phyloP scores from a whole-genome alignment of 2,797 vertebrate genomes.

The Neopelma chrysocephalum region DNA sequence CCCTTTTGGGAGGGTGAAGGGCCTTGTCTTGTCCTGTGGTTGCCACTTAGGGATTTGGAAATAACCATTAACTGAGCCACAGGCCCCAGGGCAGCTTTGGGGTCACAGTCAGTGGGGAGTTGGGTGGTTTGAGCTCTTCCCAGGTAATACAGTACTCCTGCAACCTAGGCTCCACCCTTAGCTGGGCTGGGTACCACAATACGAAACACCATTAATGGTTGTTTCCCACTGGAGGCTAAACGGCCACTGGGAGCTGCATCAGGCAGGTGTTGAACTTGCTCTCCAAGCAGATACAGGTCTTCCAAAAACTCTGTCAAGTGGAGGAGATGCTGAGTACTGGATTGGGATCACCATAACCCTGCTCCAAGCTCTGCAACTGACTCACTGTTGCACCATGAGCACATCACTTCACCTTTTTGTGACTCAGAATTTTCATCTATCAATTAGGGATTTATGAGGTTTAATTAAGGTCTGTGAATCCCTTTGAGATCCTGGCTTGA shows the following conservation, averaged over 20 bases:
- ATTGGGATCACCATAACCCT: neutral
- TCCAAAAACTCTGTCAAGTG: fast-evolving
- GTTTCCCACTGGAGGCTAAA: neutral
- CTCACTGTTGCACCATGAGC: conserved; percentile 28
- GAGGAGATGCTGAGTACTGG: neutral
- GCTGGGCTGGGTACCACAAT: fast-evolving
- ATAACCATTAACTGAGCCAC: fast-evolving
- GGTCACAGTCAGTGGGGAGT: neutral
- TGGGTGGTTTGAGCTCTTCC: neutral
- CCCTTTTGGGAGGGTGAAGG: neutral
- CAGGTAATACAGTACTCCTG: neutral
- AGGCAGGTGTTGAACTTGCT: neutral
- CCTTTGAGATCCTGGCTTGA: conserved; percentile 46
- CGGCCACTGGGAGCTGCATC: neutral
- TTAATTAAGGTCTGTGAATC: conserved; percentile 63
- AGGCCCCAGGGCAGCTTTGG: neutral
- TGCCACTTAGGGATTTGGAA: neutral
- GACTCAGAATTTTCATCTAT: conserved; percentile 66
- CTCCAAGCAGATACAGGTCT: neutral
- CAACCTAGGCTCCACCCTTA: neutral
- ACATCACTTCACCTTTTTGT: conserved; percentile 57
- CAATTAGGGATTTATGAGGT: conserved; percentile 59
- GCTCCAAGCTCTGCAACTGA: conserved; percentile 31
- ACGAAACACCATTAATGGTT: fast-evolving
- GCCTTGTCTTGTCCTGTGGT: neutral